These are phyloP conservation scores for Branchipolynoe longqiensis DNA, from an alignment of 2,888 invertebrate species.

Conservation along the genomic window DNA sequence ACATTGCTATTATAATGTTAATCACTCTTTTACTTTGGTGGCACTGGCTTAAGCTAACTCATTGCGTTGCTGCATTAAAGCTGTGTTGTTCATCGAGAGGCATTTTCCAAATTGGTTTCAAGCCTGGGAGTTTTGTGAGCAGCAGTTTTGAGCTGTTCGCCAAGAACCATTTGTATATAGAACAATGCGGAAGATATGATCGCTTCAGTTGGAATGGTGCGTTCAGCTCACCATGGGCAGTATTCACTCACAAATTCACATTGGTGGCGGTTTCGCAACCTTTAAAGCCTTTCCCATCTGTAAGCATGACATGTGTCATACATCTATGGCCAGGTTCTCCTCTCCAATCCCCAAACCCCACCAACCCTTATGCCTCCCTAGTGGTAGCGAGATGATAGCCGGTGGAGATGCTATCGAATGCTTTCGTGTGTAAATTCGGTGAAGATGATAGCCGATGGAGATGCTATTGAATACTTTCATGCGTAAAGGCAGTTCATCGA, in stretches of 20 bases:
- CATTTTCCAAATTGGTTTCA: background rate
- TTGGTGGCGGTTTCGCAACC: conserved; percentile 23
- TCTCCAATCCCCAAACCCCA: too few species aligned
- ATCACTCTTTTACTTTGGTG: background rate
- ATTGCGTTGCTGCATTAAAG: background rate
- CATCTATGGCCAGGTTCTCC: too few species aligned
- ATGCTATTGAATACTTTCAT: background rate
- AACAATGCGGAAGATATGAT: background rate
- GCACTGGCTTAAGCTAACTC: background rate
- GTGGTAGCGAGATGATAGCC: background rate
- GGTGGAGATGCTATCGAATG: background rate
- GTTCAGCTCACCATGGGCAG: conserved; percentile 9
- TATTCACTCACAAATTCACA: background rate
- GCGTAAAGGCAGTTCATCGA: too few species aligned
- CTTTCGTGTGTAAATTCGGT: background rate
- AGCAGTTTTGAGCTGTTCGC: background rate
- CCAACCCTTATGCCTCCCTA: too few species aligned
- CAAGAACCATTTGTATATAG: background rate
- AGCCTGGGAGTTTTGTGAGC: background rate
- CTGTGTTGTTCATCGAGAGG: background rate
- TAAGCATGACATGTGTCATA: too few species aligned
- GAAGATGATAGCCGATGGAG: conserved; percentile 29
- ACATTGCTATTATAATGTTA: background rate
- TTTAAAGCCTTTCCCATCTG: background rate
- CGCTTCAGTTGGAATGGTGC: background rate